Percentiles rank a stretch among this genome's conserved stretches.
These are phyloP conservation scores for Cataglyphis livida DNA, from an alignment of 2,888 invertebrate species.

Conservation along the genomic window DNA sequence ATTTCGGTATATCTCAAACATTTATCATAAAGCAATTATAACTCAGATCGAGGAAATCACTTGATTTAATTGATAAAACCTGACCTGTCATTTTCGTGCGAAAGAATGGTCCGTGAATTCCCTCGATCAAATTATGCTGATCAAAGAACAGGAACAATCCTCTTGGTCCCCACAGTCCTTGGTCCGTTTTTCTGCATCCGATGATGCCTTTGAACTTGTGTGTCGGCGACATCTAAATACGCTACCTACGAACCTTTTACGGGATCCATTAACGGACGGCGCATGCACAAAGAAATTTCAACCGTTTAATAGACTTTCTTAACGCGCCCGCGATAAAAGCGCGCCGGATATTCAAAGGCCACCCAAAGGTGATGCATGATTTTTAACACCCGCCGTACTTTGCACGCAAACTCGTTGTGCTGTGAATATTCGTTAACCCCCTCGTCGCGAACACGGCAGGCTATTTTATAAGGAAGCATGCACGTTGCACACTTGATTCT, in stretches of 20 bases:
- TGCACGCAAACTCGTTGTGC: constrained; percentile 10
- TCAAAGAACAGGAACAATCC: constrained; percentile 50
- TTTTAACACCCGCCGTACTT: constrained; percentile 22
- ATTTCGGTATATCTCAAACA: background rate
- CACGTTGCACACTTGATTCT: background rate
- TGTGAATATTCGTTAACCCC: constrained; percentile 23
- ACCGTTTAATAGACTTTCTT: constrained; percentile 58
- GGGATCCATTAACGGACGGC: constrained; percentile 54
- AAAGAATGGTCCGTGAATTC: constrained; percentile 27
- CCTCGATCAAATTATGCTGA: constrained; percentile 51
- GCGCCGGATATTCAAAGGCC: constrained; percentile 19
- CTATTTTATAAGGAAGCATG: background rate
- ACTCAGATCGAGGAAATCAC: background rate
- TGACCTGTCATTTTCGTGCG: constrained; percentile 16
- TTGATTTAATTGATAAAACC: background rate
- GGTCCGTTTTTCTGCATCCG: constrained; percentile 8
- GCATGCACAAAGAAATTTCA: constrained; percentile 58
- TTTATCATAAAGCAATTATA: background rate
- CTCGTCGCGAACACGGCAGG: background rate
- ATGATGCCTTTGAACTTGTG: constrained; percentile 40
- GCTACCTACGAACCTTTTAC: constrained; percentile 44
- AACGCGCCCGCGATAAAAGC: constrained; percentile 54
- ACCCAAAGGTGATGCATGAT: constrained; percentile 10
- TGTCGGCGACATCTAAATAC: constrained; percentile 10
- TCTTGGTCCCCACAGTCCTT: background rate